Conservation (phyloP, 2,113 vertebrate species). For the Ceyx margarethae region DNA sequence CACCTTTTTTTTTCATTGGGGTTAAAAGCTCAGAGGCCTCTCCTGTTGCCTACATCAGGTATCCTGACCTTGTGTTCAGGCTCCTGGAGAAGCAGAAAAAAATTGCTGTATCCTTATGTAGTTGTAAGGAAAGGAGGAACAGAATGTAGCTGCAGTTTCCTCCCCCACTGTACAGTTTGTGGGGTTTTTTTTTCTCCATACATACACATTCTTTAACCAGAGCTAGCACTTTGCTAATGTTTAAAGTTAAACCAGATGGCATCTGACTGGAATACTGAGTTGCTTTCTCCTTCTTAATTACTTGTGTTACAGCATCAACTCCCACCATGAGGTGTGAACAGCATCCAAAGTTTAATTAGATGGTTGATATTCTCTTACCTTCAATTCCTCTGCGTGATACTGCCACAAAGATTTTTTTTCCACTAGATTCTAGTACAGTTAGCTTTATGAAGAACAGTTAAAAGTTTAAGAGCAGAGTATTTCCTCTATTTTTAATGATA, state of each 20-base stretch:
- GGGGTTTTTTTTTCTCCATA: fast-evolving
- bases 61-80: not conserved
- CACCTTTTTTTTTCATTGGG: not conserved
- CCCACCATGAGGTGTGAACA: not conserved
- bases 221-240: not conserved
- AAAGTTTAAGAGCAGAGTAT: not conserved
- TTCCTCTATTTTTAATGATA: not conserved
- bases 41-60: not conserved
- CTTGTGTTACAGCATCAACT: not conserved
- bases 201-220: not conserved
- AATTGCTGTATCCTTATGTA: not conserved
- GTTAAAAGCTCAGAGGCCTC: not conserved
- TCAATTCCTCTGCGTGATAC: not conserved
- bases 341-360: not conserved
- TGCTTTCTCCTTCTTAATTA: not conserved
- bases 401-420: not conserved
- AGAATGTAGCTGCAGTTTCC: not conserved
- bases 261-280: not conserved
- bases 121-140: not conserved
- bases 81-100: not conserved
- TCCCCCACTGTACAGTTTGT: not conserved
- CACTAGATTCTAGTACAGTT: not conserved
- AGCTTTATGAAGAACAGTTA: not conserved
- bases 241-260: not conserved
- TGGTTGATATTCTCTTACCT: not conserved